A percentile compares a stretch with the other conserved stretches of the same genome.
Conservation (phyloP, 2,113 vertebrate genomes). For the Cromileptes altivelis region DNA sequence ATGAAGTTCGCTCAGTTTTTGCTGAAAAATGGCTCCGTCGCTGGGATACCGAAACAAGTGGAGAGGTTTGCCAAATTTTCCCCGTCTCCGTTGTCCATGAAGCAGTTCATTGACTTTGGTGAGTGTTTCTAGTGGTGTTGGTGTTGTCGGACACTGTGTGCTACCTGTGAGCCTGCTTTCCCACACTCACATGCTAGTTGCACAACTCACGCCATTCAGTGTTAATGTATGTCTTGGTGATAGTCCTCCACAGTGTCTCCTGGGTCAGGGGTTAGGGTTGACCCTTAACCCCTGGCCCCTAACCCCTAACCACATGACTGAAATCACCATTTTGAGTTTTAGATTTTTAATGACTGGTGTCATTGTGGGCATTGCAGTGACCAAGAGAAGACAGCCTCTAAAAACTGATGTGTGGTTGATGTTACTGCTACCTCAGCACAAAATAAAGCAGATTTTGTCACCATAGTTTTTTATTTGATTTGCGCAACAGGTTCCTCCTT, state of each 20-base stretch:
- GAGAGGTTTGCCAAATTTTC: constrained; percentile 93
- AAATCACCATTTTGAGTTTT: neutral
- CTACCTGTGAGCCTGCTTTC: neutral
- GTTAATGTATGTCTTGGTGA: neutral
- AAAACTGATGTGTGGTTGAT: neutral
- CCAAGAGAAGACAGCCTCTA: neutral
- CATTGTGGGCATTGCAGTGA: neutral
- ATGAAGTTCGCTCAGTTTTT: constrained; percentile 93
- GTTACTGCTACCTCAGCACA: constrained; percentile 1
- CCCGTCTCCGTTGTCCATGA: constrained; percentile 95
- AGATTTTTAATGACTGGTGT: neutral
- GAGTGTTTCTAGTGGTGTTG: constrained; percentile 54
- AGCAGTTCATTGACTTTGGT: constrained; percentile 98
- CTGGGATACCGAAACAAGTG: constrained; percentile 85
- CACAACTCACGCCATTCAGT: neutral
- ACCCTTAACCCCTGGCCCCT: too few relatives aligned
- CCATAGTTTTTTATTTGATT: neutral
- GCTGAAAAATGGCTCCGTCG: constrained; percentile 84
- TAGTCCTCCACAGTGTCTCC: neutral
- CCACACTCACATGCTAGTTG: constrained; percentile 2
- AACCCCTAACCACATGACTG: too few relatives aligned
- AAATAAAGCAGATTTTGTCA: neutral
- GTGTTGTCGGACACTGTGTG: neutral
- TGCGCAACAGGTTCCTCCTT: neutral
- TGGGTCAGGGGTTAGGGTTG: too few relatives aligned